A percentile compares a stretch with the other conserved stretches of the same genome.
These are phyloP conservation scores for Raillietiella orientalis DNA, from an alignment of 2,888 invertebrate species.

Conservation along the genomic window DNA sequence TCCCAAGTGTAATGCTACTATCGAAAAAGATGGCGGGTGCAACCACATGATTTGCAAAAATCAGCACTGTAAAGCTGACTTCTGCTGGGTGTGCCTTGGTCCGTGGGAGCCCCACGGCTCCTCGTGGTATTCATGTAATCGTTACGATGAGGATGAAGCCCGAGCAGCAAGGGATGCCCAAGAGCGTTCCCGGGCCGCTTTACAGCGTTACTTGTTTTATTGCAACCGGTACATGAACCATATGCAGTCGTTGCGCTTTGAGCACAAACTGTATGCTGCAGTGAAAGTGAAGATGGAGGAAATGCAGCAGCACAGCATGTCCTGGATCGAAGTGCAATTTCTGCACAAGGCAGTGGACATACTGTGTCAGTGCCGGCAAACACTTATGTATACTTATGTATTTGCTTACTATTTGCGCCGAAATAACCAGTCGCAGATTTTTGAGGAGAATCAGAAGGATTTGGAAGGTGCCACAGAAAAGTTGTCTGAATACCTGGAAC, in stretches of 20 bases:
- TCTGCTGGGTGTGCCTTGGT: slow-evolving; percentile 97
- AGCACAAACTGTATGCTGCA: slow-evolving; percentile 78
- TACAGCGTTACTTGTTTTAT: slow-evolving; percentile 90
- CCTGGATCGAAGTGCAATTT: slow-evolving; percentile 99
- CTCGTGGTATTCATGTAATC: slow-evolving; percentile 93
- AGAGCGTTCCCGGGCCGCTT: slow-evolving; percentile 64
- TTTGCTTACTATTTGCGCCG: slow-evolving; percentile 94
- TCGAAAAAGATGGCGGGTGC: slow-evolving; percentile 89
- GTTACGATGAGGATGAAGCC: slow-evolving; percentile 87
- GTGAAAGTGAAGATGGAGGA: slow-evolving; percentile 97
- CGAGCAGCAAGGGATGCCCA: slow-evolving; percentile 86
- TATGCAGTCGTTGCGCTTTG: slow-evolving; percentile 91
- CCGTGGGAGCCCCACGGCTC: slow-evolving; percentile 97
- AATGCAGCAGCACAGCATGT: slow-evolving; percentile 98
- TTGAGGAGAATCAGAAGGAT: slow-evolving; percentile 91
- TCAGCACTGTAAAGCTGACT: slow-evolving; percentile 86
- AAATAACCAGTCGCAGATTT: slow-evolving; percentile 95
- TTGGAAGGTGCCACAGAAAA: slow-evolving; percentile 90
- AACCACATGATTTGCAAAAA: slow-evolving; percentile 99
- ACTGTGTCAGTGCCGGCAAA: slow-evolving; percentile 82
- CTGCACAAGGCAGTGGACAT: slow-evolving; percentile 89
- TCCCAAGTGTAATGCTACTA: slow-evolving; percentile 88
- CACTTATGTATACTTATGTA: slow-evolving; percentile 95
- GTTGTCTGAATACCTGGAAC: slow-evolving; percentile 83
- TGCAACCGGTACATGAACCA: slow-evolving; percentile 99